A percentile compares a stretch with the other conserved stretches of the same genome.
Evolutionary conservation across 2,113 vertebrate genomes (phyloP).

Genomic region (Scatophagus argus): DNA sequence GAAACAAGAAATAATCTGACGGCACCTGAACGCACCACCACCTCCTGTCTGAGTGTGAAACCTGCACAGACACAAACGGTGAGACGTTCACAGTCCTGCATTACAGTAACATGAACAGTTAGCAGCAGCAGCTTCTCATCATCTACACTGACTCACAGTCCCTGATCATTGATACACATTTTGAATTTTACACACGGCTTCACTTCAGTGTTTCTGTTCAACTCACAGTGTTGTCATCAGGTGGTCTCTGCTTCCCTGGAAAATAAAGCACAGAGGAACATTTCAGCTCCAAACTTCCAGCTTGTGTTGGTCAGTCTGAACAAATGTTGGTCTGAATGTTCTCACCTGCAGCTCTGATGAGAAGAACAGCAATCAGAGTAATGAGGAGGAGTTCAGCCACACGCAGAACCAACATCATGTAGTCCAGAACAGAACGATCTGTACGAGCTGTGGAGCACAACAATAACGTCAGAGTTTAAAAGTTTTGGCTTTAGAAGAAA

Average conservation of each 20-base stretch:
- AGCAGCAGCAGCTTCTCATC: too few relatives aligned
- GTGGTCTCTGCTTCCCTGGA: not conserved
- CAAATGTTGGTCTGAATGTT: not conserved
- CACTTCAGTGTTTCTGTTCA: too few relatives aligned
- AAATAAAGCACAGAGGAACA: not conserved
- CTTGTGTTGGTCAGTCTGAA: not conserved
- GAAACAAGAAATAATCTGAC: too few relatives aligned
- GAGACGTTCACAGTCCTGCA: too few relatives aligned
- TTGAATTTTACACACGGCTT: too few relatives aligned
- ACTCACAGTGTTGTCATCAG: not conserved
- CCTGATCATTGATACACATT: too few relatives aligned
- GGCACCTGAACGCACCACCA: too few relatives aligned
- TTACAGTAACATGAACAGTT: too few relatives aligned
- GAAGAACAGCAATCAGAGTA: not conserved
- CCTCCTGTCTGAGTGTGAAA: too few relatives aligned
- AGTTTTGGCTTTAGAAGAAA: too few relatives aligned
- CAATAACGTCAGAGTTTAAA: not conserved
- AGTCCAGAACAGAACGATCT: not conserved
- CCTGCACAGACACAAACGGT: too few relatives aligned
- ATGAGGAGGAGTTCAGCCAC: not conserved
- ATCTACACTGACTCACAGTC: too few relatives aligned
- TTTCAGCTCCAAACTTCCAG: not conserved
- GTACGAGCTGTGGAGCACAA: not conserved
- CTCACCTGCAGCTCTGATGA: slow-evolving; percentile 7
- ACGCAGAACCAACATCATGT: not conserved